These are phyloP conservation scores for Cathartes aura DNA, from an alignment of 2,113 vertebrate species.

Conservation along the genomic window DNA sequence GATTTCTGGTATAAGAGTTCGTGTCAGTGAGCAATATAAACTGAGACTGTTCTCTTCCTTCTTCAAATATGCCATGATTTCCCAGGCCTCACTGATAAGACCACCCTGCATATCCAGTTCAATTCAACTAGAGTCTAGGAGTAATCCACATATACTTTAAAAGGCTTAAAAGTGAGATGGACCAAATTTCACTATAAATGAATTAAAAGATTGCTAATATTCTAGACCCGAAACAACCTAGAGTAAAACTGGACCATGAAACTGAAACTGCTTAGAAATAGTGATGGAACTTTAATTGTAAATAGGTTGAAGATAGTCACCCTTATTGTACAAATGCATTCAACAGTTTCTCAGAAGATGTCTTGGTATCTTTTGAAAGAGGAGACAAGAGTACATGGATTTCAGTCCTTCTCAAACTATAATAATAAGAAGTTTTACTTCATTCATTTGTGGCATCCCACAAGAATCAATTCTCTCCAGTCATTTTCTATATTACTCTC, in stretches of 20 bases:
- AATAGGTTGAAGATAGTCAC: not conserved
- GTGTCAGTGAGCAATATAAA: not conserved
- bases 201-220: not conserved
- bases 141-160: not conserved
- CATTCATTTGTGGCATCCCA: not conserved
- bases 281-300: not conserved
- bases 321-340: not conserved
- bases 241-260: not conserved
- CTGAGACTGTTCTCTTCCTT: not conserved
- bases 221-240: not conserved
- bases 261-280: not conserved
- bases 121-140: not conserved
- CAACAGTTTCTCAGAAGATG: not conserved
- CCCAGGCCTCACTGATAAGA: not conserved
- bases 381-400: not conserved
- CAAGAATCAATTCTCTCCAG: not conserved
- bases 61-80: not conserved
- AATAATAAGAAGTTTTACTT: not conserved
- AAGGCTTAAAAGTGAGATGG: not conserved
- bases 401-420: not conserved
- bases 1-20: not conserved
- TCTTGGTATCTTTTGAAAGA: not conserved
- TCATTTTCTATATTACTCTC: not conserved
- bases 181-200: not conserved
- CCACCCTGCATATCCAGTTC: not conserved